Base-by-base conservation (phyloP, 2,888 invertebrate species). In the Pandemis heparana region DNA sequence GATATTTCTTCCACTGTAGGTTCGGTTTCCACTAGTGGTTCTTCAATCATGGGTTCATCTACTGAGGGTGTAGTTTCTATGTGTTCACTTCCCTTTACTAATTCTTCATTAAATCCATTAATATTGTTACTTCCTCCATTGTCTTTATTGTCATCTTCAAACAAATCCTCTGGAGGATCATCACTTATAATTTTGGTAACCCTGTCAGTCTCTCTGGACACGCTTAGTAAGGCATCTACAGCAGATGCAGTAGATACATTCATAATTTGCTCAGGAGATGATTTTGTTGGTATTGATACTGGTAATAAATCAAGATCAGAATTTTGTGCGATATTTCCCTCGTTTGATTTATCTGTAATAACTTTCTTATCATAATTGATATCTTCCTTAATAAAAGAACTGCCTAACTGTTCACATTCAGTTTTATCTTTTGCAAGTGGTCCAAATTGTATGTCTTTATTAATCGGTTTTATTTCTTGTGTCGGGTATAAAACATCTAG, bases 221-320 rank as follows among this genome's bases (percentile, higher is more conserved):
- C 94, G 79, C 92, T 92, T 65, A 94, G 79, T 73, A 94, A 86
- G 59, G 92, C 92, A 76, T 94, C 94, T n/a, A 94, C 94, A 16
- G 94, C 94, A 0, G 92, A 92, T 16, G 92, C 92, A 38, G 93
- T 92, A 18, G 92, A 87, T 80, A 92, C 91, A 80, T 88, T 92
- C 88, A 92, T 89, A 74, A 79, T 41, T 75, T 81, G 79, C 46
- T 84, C 80, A 64, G n/a, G n/a, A n/a, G 79, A 79, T 14, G 80
- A 65, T 74, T 83, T 84, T 38, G 81, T 77, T 41, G 79, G 43
- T 63, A 62, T 72, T 1, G 76, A 70, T 71, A 83, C 81, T 32
- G 79, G 68, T 9, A 79, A 69, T 72, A 80, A 38, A 68, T 18
- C 75, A 64, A 38, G 79, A 76, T 53, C 74, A 70, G 60, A 71